Evolutionary conservation across 2,113 vertebrate genomes (phyloP), one percentile per base, ranked within the genome.

Genomic region (Phalacrocorax carbo): DNA sequence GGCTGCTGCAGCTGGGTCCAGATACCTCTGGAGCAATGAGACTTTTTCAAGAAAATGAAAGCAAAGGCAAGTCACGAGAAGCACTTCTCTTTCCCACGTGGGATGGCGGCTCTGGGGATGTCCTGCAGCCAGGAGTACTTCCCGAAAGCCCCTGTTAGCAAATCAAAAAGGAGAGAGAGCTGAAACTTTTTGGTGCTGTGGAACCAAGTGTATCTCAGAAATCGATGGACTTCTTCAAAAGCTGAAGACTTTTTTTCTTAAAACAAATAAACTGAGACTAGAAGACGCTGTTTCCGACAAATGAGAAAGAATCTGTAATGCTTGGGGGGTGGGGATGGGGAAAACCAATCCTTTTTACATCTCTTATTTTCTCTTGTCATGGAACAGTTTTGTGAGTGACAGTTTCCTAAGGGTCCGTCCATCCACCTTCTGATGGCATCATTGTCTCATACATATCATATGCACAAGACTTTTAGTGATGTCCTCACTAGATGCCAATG

Each of bases 401-500:
- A 82, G 86, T 85, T 58, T 81, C 90, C 79, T 96, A 86, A 71
- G 71, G 84, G 60, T 82, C 90, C 44, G 34, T 92, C 93, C 86
- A 60, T 44, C 87, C 87, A 66, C 86, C 94, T 95, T 94, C 90
- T 86, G 54, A 7, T 86, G 94, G 96, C 97, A 91, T 94, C 96
- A 88, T 90, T 95, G 76, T 88, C 93, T 75, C 61, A 36, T 25
- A 94, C 96, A 96, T 93, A 92, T 96, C 97, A 90, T 64, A 73
- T 71, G 97, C 96, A 90, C 96, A 79, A 64, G 91, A 96, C 95
- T 90, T 82, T 86, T 88, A 94, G 95, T 87, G 96, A 95, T 95
- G 95, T 69, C 96, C 94, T 96, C 96, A 96, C 96, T 90, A 91
- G 78, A 95, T 97, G 97, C 97, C 97, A 97, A 96, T 93, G 96